A percentile compares a stretch with the other conserved stretches of the same genome.
Evolutionary conservation across 2,113 vertebrate genomes (phyloP).

Genomic region (Pteronura brasiliensis): DNA sequence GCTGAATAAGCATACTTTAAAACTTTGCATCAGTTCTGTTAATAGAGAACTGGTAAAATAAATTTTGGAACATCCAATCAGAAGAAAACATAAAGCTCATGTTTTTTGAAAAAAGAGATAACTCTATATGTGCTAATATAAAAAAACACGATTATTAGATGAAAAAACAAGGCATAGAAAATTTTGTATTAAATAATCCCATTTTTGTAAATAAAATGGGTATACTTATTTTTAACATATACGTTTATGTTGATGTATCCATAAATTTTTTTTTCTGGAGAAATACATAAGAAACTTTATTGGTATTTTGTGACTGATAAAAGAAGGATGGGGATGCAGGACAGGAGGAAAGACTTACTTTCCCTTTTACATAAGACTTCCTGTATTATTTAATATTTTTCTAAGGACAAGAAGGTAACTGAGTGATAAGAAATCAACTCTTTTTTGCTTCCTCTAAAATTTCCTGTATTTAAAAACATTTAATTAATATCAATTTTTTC

Average conservation of each 20-base stretch:
- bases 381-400: slow-evolving; percentile 1
- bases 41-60: background rate
- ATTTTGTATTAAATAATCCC: background rate
- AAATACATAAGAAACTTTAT: background rate
- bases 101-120: background rate
- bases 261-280: background rate
- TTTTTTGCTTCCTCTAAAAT: slow-evolving; percentile 17
- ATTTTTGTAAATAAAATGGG: slow-evolving; percentile 8
- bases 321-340: background rate
- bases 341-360: background rate
- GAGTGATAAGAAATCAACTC: background rate
- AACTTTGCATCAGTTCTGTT: background rate
- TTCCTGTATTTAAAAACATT: slow-evolving; percentile 2
- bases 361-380: background rate
- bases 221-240: background rate
- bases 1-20: background rate
- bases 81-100: background rate
- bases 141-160: background rate
- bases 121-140: background rate
- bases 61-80: background rate
- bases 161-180: background rate
- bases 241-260: background rate
- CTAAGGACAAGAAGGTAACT: background rate
- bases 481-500: background rate
- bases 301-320: background rate